These are phyloP conservation scores for Halcyon badia DNA, from an alignment of 2,797 vertebrate genomes.

Conservation along the genomic window DNA sequence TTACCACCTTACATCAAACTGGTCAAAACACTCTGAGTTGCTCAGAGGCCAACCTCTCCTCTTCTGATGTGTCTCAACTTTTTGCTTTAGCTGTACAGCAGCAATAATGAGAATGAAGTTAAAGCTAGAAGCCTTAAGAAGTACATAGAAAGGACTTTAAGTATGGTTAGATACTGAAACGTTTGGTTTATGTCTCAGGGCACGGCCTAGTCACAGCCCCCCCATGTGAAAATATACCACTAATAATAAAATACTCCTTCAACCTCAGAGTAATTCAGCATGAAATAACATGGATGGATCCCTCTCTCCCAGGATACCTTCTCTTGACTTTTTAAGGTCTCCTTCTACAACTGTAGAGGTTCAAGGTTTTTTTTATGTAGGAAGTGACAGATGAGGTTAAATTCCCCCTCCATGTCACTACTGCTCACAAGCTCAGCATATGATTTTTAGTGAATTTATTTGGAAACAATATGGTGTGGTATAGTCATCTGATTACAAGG, in stretches of 20 bases:
- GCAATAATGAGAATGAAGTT: conserved; percentile 5
- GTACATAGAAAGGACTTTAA: not conserved
- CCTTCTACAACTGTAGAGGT: not conserved
- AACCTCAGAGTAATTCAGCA: not conserved
- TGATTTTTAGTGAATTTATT: conserved; percentile 41
- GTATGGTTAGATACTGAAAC: not conserved
- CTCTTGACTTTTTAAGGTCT: not conserved
- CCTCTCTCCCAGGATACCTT: not conserved
- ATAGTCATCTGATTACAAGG: conserved; percentile 13
- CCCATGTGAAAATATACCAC: not conserved
- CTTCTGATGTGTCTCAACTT: not conserved
- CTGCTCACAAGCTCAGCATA: not conserved
- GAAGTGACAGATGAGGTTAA: conserved; percentile 15
- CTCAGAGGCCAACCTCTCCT: not conserved
- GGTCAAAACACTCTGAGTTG: not conserved
- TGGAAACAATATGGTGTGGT: conserved; percentile 55
- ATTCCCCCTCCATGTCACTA: not conserved
- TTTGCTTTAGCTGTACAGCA: not conserved
- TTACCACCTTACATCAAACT: not conserved
- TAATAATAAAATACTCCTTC: conserved; percentile 19
- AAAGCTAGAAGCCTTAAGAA: not conserved
- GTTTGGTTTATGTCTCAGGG: conserved; percentile 15
- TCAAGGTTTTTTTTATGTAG: not conserved
- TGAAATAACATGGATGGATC: conserved; percentile 14
- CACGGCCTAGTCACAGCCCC: not conserved